phyloP scores from a whole-genome alignment of 1,140 invertebrate genomes.

The Eurosta solidaginis region DNA sequence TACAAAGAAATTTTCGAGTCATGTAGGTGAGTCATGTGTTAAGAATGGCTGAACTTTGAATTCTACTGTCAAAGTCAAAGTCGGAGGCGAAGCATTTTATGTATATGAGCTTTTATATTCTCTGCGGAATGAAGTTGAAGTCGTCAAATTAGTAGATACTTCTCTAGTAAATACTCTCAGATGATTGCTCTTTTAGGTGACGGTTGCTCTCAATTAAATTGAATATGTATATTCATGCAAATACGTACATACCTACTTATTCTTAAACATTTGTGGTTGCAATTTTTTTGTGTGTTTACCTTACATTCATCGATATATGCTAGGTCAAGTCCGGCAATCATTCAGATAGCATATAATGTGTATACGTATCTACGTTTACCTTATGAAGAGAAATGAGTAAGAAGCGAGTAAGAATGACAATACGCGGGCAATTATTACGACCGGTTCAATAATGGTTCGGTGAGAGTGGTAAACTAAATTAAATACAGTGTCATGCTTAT shows the following conservation, averaged over 20 bases:
- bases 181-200: not conserved
- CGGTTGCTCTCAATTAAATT: not conserved
- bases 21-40: too few relatives aligned
- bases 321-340: slow-evolving; percentile 13
- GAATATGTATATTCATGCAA: not conserved
- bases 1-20: too few relatives aligned
- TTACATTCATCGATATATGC: not conserved
- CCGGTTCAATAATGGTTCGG: not conserved
- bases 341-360: not conserved
- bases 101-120: too few relatives aligned
- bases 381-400: not conserved
- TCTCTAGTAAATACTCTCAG: not conserved
- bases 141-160: not conserved
- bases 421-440: not conserved
- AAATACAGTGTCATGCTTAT: not conserved
- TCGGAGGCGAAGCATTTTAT: too few relatives aligned
- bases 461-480: not conserved
- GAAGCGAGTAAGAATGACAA: not conserved
- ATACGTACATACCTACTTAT: not conserved
- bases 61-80: too few relatives aligned
- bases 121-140: not conserved
- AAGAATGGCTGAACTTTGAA: too few relatives aligned
- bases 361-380: not conserved
- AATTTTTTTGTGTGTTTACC: not conserved
- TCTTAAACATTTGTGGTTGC: not conserved